Conservation (phyloP, 2,888 invertebrate genomes). For the Spisula subtruncata region DNA sequence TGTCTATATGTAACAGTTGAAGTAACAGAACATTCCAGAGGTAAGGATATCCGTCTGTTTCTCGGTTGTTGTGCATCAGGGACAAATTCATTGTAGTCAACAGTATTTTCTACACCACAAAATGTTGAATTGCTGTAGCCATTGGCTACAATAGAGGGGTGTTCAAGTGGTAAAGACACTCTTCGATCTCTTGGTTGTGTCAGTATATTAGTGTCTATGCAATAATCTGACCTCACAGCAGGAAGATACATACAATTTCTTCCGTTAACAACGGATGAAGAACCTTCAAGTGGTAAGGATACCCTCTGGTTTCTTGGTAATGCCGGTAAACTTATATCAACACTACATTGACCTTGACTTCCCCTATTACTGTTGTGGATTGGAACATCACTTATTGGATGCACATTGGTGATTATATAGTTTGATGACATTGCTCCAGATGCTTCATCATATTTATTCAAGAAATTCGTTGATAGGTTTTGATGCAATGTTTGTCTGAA, state of each 20-base stretch:
- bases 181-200: not conserved
- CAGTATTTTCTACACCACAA: too few relatives aligned
- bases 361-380: not conserved
- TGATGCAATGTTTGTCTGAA: not conserved
- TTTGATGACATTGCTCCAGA: not conserved
- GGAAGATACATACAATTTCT: not conserved
- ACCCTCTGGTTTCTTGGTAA: not conserved
- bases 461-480: not conserved
- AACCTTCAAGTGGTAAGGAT: conserved; percentile 5
- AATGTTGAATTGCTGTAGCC: not conserved
- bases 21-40: too few relatives aligned
- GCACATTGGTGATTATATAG: not conserved
- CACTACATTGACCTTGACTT: not conserved
- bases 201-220: not conserved
- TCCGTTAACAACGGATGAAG: not conserved
- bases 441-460: not conserved
- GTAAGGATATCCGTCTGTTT: too few relatives aligned
- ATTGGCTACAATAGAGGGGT: not conserved
- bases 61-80: too few relatives aligned
- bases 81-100: too few relatives aligned
- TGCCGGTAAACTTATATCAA: not conserved
- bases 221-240: not conserved
- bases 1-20: too few relatives aligned
- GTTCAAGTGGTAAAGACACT: conserved; percentile 11
- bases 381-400: not conserved